Evolutionary conservation across 2,888 invertebrate species (phyloP).

Genomic region (Mythimna ferrago): DNA sequence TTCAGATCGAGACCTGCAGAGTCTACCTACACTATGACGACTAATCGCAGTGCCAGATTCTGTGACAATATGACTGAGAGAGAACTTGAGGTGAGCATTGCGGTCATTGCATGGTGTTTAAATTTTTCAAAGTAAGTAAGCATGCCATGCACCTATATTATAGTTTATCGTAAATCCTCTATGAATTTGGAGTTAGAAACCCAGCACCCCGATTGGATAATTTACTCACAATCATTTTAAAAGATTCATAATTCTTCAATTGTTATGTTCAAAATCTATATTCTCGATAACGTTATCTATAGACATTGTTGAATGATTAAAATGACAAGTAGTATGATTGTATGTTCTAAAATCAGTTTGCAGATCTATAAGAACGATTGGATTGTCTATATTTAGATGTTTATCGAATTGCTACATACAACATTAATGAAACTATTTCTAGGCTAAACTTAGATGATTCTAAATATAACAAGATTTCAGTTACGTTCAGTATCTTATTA

Average conservation of each 20-base stretch:
- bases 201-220: no score
- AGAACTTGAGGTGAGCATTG: slow-evolving; percentile 82
- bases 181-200: no score
- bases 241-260: no score
- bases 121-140: no score
- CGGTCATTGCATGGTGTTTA: background rate
- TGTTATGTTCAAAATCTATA: no score
- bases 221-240: no score
- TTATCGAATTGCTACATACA: background rate
- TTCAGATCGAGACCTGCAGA: slow-evolving; percentile 92
- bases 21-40: slow-evolving; percentile 92
- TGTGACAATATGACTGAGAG: slow-evolving; percentile 88
- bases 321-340: background rate
- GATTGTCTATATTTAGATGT: background rate
- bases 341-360: background rate
- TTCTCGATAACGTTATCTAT: background rate
- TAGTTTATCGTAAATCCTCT: no score
- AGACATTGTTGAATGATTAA: background rate
- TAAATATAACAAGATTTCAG: background rate
- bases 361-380: background rate
- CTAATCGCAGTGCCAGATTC: slow-evolving; percentile 89
- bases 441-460: background rate
- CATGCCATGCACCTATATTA: no score
- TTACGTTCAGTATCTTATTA: background rate
- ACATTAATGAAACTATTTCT: background rate